Evolutionary conservation across 2,888 invertebrate species (phyloP).

Genomic region (Temnothorax rugatulus): DNA sequence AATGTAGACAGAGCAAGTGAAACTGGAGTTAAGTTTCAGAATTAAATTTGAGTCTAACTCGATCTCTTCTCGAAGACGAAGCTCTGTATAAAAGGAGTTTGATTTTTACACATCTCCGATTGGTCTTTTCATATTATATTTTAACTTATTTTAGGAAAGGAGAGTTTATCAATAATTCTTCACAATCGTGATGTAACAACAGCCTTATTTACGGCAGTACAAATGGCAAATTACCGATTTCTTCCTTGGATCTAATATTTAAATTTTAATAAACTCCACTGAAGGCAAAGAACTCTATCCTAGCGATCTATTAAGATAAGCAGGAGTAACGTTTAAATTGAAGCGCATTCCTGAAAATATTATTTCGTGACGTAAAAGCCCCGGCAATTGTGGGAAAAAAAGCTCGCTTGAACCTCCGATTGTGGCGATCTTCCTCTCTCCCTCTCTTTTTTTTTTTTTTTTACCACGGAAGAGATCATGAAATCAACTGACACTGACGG

Average conservation of each 20-base stretch:
- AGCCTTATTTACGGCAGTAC: background rate
- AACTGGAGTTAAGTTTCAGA: no score
- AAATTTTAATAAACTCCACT: background rate
- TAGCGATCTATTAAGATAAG: background rate
- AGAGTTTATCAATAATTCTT: background rate
- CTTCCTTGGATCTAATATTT: background rate
- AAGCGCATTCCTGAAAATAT: background rate
- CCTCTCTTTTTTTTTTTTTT: slow-evolving; percentile 38
- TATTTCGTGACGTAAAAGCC: slow-evolving; percentile 11
- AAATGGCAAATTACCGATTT: background rate
- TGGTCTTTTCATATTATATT: no score
- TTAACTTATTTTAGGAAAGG: background rate
- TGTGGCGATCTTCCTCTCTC: background rate
- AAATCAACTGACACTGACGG: slow-evolving; percentile 58
- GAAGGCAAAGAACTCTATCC: background rate
- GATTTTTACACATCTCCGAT: no score
- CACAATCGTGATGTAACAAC: background rate
- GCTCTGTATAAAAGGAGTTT: no score
- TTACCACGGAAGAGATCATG: slow-evolving; percentile 37
- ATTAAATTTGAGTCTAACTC: no score
- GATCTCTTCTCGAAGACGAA: no score
- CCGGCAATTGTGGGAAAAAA: background rate
- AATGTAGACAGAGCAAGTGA: no score
- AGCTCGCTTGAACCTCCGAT: slow-evolving; percentile 3
- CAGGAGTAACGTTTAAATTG: background rate